Percentiles rank a stretch among this genome's conserved stretches.
Conservation (phyloP, 2,113 vertebrate genomes). For the Oreocharis arfaki region DNA sequence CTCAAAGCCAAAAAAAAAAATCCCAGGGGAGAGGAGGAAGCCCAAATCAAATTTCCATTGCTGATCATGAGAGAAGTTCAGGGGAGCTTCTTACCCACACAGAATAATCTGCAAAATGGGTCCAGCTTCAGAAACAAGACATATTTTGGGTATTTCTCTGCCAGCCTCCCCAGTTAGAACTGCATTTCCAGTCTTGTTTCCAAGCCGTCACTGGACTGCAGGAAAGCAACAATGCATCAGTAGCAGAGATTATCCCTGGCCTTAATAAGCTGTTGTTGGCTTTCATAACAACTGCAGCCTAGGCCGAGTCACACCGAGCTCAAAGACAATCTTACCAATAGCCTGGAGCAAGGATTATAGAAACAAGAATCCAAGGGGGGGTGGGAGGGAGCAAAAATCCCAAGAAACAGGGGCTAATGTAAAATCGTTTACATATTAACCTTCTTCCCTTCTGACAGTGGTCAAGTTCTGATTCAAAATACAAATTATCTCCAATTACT, state of each 20-base stretch:
- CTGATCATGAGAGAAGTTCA: not conserved
- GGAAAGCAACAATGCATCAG: slow-evolving; percentile 72
- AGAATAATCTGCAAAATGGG: not conserved
- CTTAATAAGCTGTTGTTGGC: slow-evolving; percentile 76
- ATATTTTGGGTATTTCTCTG: not conserved
- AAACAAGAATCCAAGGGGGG: slow-evolving; percentile 68
- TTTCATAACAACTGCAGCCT: slow-evolving; percentile 73
- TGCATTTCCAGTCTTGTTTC: slow-evolving; percentile 39
- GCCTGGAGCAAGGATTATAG: slow-evolving; percentile 96
- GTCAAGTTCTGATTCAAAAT: slow-evolving; percentile 91
- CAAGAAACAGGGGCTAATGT: slow-evolving; percentile 85
- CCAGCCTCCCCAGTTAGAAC: slow-evolving; percentile 3
- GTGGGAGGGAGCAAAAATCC: slow-evolving; percentile 30
- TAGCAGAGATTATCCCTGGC: slow-evolving; percentile 72
- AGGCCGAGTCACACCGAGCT: slow-evolving; percentile 68
- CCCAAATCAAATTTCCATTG: not conserved
- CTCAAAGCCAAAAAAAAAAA: not conserved
- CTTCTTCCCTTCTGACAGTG: slow-evolving; percentile 86
- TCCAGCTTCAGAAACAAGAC: not conserved
- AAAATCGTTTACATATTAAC: slow-evolving; percentile 97
- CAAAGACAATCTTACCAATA: slow-evolving; percentile 71
- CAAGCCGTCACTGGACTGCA: slow-evolving; percentile 53
- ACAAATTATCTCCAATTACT: slow-evolving; percentile 99
- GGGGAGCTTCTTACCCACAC: not conserved
- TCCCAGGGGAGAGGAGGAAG: not conserved